Percentiles rank a stretch among this genome's conserved stretches.
These are phyloP conservation scores for Sebastes melanostomus DNA, from an alignment of 2,797 vertebrate genomes.

Conservation along the genomic window DNA sequence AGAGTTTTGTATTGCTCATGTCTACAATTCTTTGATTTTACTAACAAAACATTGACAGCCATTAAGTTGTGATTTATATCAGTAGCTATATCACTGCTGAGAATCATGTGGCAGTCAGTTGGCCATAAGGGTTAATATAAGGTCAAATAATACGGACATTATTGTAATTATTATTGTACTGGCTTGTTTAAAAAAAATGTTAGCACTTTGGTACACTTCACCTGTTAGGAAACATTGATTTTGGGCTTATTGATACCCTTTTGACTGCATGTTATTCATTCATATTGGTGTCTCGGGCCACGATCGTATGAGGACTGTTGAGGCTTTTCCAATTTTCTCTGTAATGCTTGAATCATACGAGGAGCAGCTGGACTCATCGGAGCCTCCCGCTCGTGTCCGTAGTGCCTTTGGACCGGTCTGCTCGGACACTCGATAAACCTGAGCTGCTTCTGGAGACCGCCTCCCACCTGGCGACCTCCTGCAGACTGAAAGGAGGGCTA, in stretches of 20 bases:
- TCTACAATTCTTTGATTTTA: conserved; percentile 28
- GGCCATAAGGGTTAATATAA: neutral
- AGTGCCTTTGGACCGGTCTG: conserved; percentile 70
- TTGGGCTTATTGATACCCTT: neutral
- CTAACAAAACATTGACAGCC: neutral
- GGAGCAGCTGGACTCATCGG: conserved; percentile 42
- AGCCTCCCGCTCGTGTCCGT: conserved; percentile 56
- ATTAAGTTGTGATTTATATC: neutral
- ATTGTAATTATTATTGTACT: neutral
- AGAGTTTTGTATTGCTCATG: conserved; percentile 26
- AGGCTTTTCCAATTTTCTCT: conserved; percentile 21
- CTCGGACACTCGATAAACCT: conserved; percentile 43
- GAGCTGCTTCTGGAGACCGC: conserved; percentile 9
- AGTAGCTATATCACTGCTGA: neutral
- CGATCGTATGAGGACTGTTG: conserved; percentile 6
- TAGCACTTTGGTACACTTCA: neutral
- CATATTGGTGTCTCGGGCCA: neutral
- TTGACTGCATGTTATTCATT: neutral
- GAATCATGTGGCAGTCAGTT: neutral
- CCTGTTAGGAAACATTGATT: neutral
- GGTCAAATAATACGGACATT: conserved; percentile 1
- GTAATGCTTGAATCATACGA: conserved; percentile 63
- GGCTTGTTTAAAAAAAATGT: neutral
- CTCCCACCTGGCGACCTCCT: neutral
- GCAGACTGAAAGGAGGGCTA: conserved; percentile 38